Evolutionary conservation across 2,888 invertebrate genomes (phyloP), one percentile per base, ranked within the genome.

Genomic region (Macrosiphum euphorbiae): DNA sequence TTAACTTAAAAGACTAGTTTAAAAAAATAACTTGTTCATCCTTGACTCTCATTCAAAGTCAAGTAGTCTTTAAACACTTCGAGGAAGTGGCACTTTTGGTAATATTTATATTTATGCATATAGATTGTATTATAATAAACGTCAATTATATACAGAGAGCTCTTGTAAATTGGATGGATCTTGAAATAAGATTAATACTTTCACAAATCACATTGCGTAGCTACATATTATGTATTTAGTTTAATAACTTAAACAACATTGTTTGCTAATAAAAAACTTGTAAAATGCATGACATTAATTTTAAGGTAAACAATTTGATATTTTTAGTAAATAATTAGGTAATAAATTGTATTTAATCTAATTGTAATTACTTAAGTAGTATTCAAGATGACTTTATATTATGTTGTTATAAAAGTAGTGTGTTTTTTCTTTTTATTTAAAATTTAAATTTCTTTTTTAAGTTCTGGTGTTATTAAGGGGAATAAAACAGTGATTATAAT

Each of bases 141-240:
- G 13, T n/a, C 16, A 86, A 47, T 47, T 50, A n/a, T 47, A 86
- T 86, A 86, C 86, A 86, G 86, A 86, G 86, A 86, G 86, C 86
- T 86, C 86, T 86, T 86, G 47, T 86, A 86, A 86, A 86, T 86
- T 86, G 86, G 47, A 86, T 47, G 16, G 16, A 16, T 86, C 86
- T 86, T 50, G 16, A 86, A 86, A 44, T 47, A 86, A 86, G 26
- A 28, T 86, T 28, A 86, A 47, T 86, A 86, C 47, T 50, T 86
- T 86, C 28, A 86, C 28, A 86, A n/a, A 86, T 28, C 47, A 86
- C 24, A 86, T 78, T 78, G n/a, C 11, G 11, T 47, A 47, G 8
- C 8, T 78, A 16, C 67, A 67, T 41, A 24, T 24, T 84, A 8
- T 86, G 44, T 47, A 86, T 86, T 86, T 50, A 86, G 47, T 86